These are phyloP conservation scores for Eurois occulta DNA, from an alignment of 2,888 invertebrate genomes.

Conservation along the genomic window DNA sequence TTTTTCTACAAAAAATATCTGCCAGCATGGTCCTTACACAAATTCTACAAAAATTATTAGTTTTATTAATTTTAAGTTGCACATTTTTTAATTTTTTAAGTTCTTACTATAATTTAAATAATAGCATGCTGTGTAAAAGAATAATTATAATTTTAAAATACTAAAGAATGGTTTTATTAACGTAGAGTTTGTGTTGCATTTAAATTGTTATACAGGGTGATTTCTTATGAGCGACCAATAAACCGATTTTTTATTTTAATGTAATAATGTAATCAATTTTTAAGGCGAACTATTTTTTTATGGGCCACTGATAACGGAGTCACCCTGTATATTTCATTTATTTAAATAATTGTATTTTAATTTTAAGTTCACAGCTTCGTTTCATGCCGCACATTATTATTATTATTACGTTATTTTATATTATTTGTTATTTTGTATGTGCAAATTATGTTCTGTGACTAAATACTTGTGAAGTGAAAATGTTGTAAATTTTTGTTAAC, in stretches of 20 bases:
- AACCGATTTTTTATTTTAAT: constrained; percentile 8
- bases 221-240: constrained; percentile 20
- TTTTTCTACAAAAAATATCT: constrained; percentile 13
- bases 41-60: constrained; percentile 49
- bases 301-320: not conserved
- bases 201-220: constrained; percentile 39
- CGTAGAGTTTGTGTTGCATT: constrained; percentile 66
- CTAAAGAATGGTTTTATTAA: constrained; percentile 25
- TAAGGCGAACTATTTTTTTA: not conserved
- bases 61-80: constrained; percentile 45
- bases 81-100: constrained; percentile 20
- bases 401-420: constrained; percentile 32
- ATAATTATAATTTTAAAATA: constrained; percentile 7
- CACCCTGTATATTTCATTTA: constrained; percentile 10
- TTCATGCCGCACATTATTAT: constrained; percentile 56
- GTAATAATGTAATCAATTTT: not conserved
- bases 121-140: constrained; percentile 53
- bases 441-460: constrained; percentile 47
- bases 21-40: constrained; percentile 37
- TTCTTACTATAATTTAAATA: constrained; percentile 25
- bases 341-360: constrained; percentile 26
- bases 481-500: constrained; percentile 27
- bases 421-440: constrained; percentile 20
- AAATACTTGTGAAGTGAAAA: constrained; percentile 42
- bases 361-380: constrained; percentile 53